A percentile compares a stretch with the other conserved stretches of the same genome.
Evolutionary conservation across 2,113 vertebrate species (phyloP).

Genomic region (Cynoglossus semilaevis): DNA sequence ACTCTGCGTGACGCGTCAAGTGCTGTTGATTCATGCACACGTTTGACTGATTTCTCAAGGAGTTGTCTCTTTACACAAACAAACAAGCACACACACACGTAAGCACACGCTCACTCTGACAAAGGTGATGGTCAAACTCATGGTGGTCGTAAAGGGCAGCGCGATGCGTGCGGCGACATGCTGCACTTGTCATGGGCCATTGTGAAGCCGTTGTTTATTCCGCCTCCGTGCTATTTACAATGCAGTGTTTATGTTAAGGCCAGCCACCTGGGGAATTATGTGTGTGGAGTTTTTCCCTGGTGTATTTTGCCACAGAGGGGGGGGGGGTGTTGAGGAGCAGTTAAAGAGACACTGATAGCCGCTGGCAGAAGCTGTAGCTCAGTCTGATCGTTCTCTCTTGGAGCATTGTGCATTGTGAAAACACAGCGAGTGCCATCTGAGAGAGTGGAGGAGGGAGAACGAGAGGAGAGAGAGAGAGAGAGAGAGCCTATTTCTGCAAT

Average conservation of each 20-base stretch:
- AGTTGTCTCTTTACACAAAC: too few relatives aligned
- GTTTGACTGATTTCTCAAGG: constrained; percentile 57
- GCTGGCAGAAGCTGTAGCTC: constrained; percentile 36
- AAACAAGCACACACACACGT: constrained; percentile 20
- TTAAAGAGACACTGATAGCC: constrained; percentile 51
- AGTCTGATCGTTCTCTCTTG: constrained; percentile 54
- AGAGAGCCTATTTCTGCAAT: constrained; percentile 6
- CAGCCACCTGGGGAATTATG: constrained; percentile 17
- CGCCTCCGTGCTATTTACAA: constrained; percentile 31
- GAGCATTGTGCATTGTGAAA: constrained; percentile 27
- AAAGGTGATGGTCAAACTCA: constrained; percentile 54
- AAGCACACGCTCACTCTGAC: constrained; percentile 56
- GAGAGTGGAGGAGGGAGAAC: constrained; percentile 10
- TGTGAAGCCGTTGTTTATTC: constrained; percentile 25
- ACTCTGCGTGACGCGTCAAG: constrained; percentile 43
- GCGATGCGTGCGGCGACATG: constrained; percentile 53
- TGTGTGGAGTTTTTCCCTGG: constrained; percentile 18
- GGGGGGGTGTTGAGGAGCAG: constrained; percentile 34
- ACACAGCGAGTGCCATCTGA: constrained; percentile 35
- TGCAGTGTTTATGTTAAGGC: constrained; percentile 39
- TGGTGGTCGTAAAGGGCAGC: background rate
- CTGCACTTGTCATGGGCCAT: constrained; percentile 35
- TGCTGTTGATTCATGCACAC: constrained; percentile 62
- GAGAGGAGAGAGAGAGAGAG: constrained; percentile 8
- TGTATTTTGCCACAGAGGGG: constrained; percentile 24